Evolutionary conservation across 37 sponge, comb jelly and placozoan genomes (phyloP).

Genomic region (Geodia barretti): DNA sequence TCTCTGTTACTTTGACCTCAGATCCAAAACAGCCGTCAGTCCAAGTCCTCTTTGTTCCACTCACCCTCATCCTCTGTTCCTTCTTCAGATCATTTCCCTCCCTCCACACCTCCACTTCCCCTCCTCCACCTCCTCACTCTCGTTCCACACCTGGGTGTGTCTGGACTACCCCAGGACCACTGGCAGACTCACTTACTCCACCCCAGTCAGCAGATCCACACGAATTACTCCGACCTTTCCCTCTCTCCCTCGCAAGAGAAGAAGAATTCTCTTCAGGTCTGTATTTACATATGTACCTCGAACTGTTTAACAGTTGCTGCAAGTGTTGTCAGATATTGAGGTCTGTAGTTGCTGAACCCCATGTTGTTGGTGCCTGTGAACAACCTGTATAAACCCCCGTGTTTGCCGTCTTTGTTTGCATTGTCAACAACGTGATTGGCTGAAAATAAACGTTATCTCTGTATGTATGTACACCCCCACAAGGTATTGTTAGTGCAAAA

Average conservation of each 20-base stretch:
- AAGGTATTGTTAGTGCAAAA: too few relatives aligned
- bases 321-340: too few relatives aligned
- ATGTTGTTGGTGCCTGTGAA: too few relatives aligned
- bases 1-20: constrained; percentile 70
- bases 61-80: not conserved
- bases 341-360: too few relatives aligned
- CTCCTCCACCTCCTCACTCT: constrained; percentile 46
- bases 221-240: not conserved
- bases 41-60: not conserved
- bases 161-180: constrained; percentile 27
- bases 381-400: too few relatives aligned
- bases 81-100: constrained; percentile 49
- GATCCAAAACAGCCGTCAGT: constrained; percentile 43
- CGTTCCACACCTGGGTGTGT: constrained; percentile 75
- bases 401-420: too few relatives aligned
- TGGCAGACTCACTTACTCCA: not conserved
- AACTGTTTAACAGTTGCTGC: too few relatives aligned
- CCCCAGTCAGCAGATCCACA: not conserved
- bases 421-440: too few relatives aligned
- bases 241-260: constrained; percentile 18
- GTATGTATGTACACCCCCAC: too few relatives aligned
- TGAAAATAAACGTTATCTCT: too few relatives aligned
- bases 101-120: constrained; percentile 38
- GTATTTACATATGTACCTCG: constrained; percentile 9
- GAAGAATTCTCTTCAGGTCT: constrained; percentile 75